phyloP scores from a whole-genome alignment of 2,113 vertebrate genomes.

The Zosterops japonicus region DNA sequence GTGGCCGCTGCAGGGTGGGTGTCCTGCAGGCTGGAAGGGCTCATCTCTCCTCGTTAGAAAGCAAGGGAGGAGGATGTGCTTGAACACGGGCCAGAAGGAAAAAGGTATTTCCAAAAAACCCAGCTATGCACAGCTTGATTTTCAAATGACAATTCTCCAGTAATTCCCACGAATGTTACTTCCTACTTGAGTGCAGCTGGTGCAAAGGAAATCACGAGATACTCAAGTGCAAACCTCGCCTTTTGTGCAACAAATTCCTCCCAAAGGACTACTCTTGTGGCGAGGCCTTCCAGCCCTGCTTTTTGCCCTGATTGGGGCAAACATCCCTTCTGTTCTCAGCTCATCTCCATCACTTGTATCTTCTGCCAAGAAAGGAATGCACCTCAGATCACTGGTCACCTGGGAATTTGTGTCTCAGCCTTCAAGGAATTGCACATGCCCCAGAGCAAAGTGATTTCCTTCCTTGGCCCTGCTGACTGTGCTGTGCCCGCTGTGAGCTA shows the following conservation, averaged over 20 bases:
- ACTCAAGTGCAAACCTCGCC: neutral
- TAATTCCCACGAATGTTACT: neutral
- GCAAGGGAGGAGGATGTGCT: neutral
- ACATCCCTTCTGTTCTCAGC: neutral
- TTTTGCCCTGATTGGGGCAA: neutral
- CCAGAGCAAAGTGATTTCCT: neutral
- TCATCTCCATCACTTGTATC: neutral
- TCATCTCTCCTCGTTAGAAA: neutral
- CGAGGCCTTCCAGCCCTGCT: neutral
- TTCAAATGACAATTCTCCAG: neutral
- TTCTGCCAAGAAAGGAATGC: neutral
- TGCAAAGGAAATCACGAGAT: slow-evolving; percentile 26
- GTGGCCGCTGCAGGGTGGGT: neutral
- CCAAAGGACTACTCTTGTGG: neutral
- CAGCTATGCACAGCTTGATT: neutral
- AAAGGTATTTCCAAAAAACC: neutral
- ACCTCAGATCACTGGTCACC: neutral
- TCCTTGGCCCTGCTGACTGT: neutral
- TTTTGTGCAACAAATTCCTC: slow-evolving; percentile 20
- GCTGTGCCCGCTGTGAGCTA: neutral
- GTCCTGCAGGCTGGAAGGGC: neutral
- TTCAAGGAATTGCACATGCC: neutral
- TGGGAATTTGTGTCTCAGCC: neutral
- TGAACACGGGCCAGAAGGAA: neutral
- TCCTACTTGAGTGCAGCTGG: neutral